A percentile compares a stretch with the other conserved stretches of the same genome.
These are phyloP conservation scores for Xenopus borealis DNA, from an alignment of 2,113 vertebrate species.

Conservation along the genomic window DNA sequence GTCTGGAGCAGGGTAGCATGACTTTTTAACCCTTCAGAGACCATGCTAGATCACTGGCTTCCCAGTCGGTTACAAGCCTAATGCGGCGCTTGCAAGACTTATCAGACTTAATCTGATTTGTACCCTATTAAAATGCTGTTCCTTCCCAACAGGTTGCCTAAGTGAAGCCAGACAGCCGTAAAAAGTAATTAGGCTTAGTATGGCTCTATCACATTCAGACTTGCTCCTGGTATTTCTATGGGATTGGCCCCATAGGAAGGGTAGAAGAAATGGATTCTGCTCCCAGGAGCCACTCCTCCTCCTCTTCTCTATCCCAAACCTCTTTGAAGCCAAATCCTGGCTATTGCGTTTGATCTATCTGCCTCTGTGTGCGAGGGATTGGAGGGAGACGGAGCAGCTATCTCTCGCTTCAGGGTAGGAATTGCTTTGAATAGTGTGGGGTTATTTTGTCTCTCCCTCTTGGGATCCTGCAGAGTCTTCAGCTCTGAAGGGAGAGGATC, in stretches of 20 bases:
- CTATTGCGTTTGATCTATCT: conserved; percentile 33
- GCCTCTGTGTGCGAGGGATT: conserved; percentile 21
- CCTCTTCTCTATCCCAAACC: conserved; percentile 11
- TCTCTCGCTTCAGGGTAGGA: conserved; percentile 43
- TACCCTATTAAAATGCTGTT: conserved; percentile 1
- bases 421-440: conserved; percentile 45
- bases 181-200: conserved; percentile 21
- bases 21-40: no score
- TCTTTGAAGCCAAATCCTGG: conserved; percentile 38
- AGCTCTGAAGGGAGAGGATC: conserved; percentile 15
- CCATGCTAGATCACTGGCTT: no score
- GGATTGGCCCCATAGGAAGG: conserved; percentile 31
- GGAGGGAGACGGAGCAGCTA: conserved; percentile 15
- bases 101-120: conserved; percentile 12
- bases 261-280: conserved; percentile 24
- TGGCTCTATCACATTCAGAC: conserved; percentile 1
- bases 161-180: conserved; percentile 16
- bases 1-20: no score
- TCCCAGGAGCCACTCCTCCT: conserved; percentile 11
- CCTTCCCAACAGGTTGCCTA: neutral
- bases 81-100: no score
- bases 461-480: conserved; percentile 32
- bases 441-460: conserved; percentile 38
- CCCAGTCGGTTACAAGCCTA: no score
- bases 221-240: neutral